These are phyloP conservation scores for Plecotus auritus DNA, from an alignment of 2,113 vertebrate species.

Conservation along the genomic window DNA sequence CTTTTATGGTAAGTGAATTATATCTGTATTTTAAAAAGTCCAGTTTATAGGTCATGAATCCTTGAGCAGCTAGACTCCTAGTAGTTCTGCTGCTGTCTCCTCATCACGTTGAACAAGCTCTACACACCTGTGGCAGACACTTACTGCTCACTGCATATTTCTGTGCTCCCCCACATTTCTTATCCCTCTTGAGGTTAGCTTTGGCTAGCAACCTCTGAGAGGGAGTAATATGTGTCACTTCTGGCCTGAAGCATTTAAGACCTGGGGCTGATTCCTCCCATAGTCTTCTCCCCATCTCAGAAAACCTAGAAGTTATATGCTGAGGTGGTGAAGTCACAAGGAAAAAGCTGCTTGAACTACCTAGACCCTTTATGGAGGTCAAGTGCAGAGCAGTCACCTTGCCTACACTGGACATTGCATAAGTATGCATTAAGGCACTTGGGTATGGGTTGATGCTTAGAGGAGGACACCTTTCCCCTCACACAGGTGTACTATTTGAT, in stretches of 20 bases:
- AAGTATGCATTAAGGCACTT: no score
- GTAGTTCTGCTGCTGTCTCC: neutral
- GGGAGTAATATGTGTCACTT: neutral
- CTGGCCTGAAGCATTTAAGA: neutral
- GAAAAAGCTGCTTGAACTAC: neutral
- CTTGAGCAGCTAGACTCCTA: neutral
- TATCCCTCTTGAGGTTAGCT: neutral
- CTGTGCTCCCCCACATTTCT: neutral
- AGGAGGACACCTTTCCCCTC: neutral
- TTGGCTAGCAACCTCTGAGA: neutral
- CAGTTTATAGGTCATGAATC: neutral
- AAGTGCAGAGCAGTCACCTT: neutral
- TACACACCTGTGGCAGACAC: fast-evolving
- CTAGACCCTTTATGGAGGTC: neutral
- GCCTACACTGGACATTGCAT: neutral
- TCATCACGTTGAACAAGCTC: neutral
- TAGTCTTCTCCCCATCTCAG: neutral
- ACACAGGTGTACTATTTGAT: neutral
- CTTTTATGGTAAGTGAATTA: neutral
- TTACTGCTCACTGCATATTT: fast-evolving
- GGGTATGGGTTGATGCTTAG: neutral
- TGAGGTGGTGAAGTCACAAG: neutral
- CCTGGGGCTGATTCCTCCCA: neutral
- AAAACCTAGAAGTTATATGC: neutral
- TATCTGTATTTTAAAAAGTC: neutral